Percentiles rank a stretch among this genome's conserved stretches.
Conservation (phyloP, 2,888 invertebrate species). For the Metellina segmentata region DNA sequence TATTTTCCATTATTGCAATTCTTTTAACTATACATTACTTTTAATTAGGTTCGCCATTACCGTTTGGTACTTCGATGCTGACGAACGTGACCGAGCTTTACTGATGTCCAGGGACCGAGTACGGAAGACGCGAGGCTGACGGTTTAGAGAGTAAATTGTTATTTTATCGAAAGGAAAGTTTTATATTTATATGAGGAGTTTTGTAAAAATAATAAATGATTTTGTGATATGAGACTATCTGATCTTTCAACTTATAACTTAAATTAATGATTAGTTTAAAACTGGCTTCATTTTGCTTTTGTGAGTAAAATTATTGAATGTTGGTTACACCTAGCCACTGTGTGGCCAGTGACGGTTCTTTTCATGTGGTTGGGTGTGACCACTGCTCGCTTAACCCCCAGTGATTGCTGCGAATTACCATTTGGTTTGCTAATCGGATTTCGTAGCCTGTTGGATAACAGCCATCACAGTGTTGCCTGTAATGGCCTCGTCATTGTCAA, state of each 20-base stretch:
- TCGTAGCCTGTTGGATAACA: too few species aligned
- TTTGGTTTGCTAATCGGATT: too few species aligned
- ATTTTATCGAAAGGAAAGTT: conserved; percentile 7
- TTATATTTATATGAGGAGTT: conserved; percentile 4
- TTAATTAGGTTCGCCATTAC: conserved; percentile 90
- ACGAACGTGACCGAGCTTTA: conserved; percentile 82
- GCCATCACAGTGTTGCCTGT: too few species aligned
- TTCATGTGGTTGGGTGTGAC: too few species aligned
- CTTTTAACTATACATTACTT: neutral
- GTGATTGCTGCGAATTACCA: too few species aligned
- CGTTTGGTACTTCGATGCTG: conserved; percentile 94
- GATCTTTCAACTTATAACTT: neutral
- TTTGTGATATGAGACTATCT: neutral
- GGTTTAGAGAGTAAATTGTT: neutral
- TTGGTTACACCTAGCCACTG: too few species aligned
- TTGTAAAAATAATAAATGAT: conserved; percentile 2
- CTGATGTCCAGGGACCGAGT: conserved; percentile 27
- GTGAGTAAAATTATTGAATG: too few species aligned
- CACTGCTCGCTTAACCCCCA: too few species aligned
- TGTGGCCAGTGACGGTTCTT: too few species aligned
- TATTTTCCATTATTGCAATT: too few species aligned
- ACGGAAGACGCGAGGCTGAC: neutral
- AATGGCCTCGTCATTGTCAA: too few species aligned
- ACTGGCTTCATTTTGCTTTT: too few species aligned
- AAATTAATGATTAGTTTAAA: neutral